A percentile compares a stretch with the other conserved stretches of the same genome.
These are phyloP conservation scores for Portevinia maculata DNA, from an alignment of 2,888 invertebrate genomes.

Conservation along the genomic window DNA sequence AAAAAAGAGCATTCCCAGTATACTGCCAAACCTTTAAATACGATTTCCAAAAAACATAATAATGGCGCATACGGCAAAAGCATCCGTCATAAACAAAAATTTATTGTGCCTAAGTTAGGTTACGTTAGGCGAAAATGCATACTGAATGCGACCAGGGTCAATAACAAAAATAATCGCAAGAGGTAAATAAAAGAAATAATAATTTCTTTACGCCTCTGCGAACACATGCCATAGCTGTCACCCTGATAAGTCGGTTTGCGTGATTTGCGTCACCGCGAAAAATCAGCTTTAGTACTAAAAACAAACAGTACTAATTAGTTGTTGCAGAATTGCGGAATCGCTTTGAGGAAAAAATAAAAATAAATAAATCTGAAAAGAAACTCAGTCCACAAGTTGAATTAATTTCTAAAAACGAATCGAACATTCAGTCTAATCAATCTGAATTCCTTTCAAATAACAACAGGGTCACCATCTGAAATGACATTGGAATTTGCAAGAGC, in stretches of 20 bases:
- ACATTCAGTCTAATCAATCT: not conserved
- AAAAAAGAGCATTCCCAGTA: too few species aligned
- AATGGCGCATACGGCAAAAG: too few species aligned
- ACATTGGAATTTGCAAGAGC: constrained; percentile 62
- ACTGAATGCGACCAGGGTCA: too few species aligned
- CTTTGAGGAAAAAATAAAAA: constrained; percentile 44
- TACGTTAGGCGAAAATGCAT: too few species aligned
- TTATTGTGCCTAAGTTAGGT: too few species aligned
- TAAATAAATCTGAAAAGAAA: constrained; percentile 41
- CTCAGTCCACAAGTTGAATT: constrained; percentile 23
- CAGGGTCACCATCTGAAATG: constrained; percentile 59
- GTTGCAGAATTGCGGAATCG: constrained; percentile 68
- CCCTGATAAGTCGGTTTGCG: constrained; percentile 49
- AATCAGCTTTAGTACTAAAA: constrained; percentile 46
- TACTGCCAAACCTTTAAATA: too few species aligned
- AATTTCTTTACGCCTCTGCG: not conserved
- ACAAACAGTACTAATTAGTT: constrained; percentile 71
- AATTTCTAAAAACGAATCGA: constrained; percentile 18
- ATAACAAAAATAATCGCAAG: too few species aligned
- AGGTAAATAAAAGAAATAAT: too few species aligned
- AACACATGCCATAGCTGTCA: constrained; percentile 59
- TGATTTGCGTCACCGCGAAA: constrained; percentile 70
- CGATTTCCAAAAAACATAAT: too few species aligned
- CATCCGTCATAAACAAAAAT: too few species aligned
- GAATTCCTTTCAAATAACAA: constrained; percentile 4